These are phyloP conservation scores for Drosophila limbata DNA, from an alignment of 2,888 invertebrate species.

Conservation along the genomic window DNA sequence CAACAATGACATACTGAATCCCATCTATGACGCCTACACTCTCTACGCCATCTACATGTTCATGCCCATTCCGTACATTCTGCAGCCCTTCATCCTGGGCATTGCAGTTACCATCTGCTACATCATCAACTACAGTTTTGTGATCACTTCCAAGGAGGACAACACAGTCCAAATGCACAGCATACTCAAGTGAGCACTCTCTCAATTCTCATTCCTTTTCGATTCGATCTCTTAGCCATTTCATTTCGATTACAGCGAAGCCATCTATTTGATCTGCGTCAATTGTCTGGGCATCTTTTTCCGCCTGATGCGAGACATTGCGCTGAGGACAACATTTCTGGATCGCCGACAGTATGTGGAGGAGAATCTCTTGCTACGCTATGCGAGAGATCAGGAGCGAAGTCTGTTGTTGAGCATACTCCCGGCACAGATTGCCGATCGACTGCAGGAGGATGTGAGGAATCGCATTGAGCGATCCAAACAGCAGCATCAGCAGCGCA, in stretches of 20 bases:
- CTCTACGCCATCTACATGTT: slow-evolving; percentile 93
- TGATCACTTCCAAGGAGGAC: slow-evolving; percentile 79
- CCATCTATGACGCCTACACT: slow-evolving; percentile 90
- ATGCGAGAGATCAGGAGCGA: slow-evolving; percentile 95
- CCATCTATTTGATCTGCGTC: slow-evolving; percentile 87
- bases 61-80: slow-evolving; percentile 91
- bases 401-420: slow-evolving; percentile 93
- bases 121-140: slow-evolving; percentile 87
- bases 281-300: slow-evolving; percentile 95
- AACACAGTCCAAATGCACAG: slow-evolving; percentile 85
- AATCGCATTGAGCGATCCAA: slow-evolving; percentile 87
- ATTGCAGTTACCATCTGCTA: slow-evolving; percentile 89
- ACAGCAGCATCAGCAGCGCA: slow-evolving; percentile 71
- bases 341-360: slow-evolving; percentile 95
- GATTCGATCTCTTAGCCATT: neutral
- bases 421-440: slow-evolving; percentile 92
- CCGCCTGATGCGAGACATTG: slow-evolving; percentile 94
- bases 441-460: slow-evolving; percentile 87
- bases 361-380: slow-evolving; percentile 92
- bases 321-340: slow-evolving; percentile 93
- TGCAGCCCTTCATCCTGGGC: slow-evolving; percentile 90
- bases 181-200: slow-evolving; percentile 85
- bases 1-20: slow-evolving; percentile 87
- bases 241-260: slow-evolving; percentile 85
- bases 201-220: neutral